Percentiles rank a stretch among this genome's conserved stretches.
Conservation (phyloP, 2,888 invertebrate species). For the Leistus spinibarbis region DNA sequence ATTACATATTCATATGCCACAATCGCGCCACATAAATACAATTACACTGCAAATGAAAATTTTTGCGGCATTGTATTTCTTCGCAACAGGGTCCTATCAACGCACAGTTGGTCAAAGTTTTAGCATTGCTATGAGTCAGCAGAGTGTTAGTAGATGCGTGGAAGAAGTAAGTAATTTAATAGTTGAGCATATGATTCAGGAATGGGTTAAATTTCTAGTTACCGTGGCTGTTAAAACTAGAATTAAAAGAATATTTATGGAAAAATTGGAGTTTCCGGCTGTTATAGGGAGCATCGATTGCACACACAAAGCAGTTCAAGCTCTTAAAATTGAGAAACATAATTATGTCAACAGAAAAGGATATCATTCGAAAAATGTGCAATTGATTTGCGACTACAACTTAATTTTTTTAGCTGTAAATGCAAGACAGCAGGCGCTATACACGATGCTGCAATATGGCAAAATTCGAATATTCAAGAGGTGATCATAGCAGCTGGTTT, state of each 20-base stretch:
- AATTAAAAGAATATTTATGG: constrained; percentile 41
- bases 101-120: background rate
- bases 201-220: constrained; percentile 40
- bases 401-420: background rate
- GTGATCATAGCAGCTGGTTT: background rate
- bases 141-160: background rate
- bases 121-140: background rate
- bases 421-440: background rate
- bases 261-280: constrained; percentile 39
- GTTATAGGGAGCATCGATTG: constrained; percentile 41
- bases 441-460: background rate
- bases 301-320: constrained; percentile 41
- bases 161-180: background rate
- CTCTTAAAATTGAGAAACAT: constrained; percentile 41
- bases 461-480: background rate
- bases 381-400: background rate
- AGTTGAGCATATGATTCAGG: background rate
- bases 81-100: background rate
- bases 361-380: constrained; percentile 42
- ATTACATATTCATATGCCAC: no score
- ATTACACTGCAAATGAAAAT: background rate
- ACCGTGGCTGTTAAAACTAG: constrained; percentile 15
- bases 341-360: constrained; percentile 43
- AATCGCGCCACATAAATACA: no score
- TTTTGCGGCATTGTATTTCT: background rate